Conservation (phyloP, 2,797 vertebrate species). For the Danio tinwini region DNA sequence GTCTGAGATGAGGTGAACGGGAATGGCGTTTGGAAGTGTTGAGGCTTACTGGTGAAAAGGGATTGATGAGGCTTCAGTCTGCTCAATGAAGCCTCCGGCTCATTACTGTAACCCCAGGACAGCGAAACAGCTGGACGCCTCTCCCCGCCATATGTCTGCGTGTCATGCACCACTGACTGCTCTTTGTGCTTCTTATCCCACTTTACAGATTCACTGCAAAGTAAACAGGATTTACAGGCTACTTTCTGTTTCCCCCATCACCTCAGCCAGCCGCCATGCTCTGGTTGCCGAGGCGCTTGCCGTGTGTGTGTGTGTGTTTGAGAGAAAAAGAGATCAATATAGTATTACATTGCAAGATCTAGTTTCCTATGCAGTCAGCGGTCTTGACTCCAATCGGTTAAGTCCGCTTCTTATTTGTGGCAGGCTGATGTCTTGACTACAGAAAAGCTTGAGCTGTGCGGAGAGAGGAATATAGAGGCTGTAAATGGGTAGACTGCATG, state of each 20-base stretch:
- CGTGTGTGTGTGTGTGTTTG: constrained; percentile 5
- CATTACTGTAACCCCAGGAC: constrained; percentile 65
- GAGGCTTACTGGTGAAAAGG: constrained; percentile 51
- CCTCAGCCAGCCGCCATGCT: constrained; percentile 23
- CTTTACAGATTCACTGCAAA: constrained; percentile 58
- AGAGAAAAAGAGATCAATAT: constrained; percentile 45
- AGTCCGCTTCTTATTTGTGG: constrained; percentile 22
- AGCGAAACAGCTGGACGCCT: constrained; percentile 63
- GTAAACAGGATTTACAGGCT: constrained; percentile 52
- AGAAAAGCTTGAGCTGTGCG: constrained; percentile 11
- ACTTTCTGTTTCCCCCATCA: constrained; percentile 38
- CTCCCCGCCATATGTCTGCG: constrained; percentile 60
- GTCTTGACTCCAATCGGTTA: constrained; percentile 38
- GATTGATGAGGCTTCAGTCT: constrained; percentile 63
- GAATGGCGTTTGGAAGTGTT: constrained; percentile 31
- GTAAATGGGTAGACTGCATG: constrained; percentile 6
- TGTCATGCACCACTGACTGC: constrained; percentile 59
- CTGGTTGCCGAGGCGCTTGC: constrained; percentile 36
- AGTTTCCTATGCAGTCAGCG: constrained; percentile 48
- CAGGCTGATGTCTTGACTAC: constrained; percentile 33
- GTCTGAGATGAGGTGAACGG: constrained; percentile 14
- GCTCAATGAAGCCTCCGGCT: constrained; percentile 59
- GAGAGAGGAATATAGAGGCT: constrained; percentile 1
- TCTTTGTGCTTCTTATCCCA: constrained; percentile 59
- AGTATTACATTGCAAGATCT: constrained; percentile 48